phyloP scores from a whole-genome alignment of 2,888 invertebrate genomes.

The Lymantria monacha region DNA sequence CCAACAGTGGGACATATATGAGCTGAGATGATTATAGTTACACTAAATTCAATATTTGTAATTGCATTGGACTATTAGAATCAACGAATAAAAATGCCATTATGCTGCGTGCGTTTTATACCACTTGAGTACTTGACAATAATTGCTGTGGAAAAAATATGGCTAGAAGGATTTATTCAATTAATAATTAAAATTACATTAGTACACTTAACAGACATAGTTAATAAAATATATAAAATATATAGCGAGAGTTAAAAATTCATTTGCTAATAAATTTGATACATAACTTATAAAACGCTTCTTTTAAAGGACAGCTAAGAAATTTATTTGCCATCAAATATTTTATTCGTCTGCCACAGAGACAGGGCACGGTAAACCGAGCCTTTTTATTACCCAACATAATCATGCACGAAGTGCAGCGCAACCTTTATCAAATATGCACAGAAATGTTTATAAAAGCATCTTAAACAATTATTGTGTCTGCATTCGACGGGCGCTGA shows the following conservation, averaged over 20 bases:
- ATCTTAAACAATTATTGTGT: conserved; percentile 27
- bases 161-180: too few relatives aligned
- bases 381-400: conserved; percentile 25
- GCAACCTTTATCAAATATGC: conserved; percentile 37
- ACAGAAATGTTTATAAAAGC: conserved; percentile 29
- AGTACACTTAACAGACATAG: too few relatives aligned
- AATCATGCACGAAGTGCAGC: conserved; percentile 31
- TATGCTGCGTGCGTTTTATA: too few relatives aligned
- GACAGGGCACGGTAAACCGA: conserved; percentile 22
- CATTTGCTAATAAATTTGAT: conserved; percentile 22
- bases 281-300: conserved; percentile 11
- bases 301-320: conserved; percentile 3
- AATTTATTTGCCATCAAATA: conserved; percentile 30
- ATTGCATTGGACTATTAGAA: too few relatives aligned
- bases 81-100: too few relatives aligned
- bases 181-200: too few relatives aligned
- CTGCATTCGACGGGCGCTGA: conserved; percentile 28
- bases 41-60: too few relatives aligned
- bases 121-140: too few relatives aligned
- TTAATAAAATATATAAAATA: too few relatives aligned
- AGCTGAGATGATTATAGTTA: too few relatives aligned
- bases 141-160: too few relatives aligned
- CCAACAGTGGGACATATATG: too few relatives aligned
- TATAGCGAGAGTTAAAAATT: conserved; percentile 6
- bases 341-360: conserved; percentile 16